Base-by-base conservation (phyloP, 1,140 invertebrate genomes). In the Scaptomyza montana region DNA sequence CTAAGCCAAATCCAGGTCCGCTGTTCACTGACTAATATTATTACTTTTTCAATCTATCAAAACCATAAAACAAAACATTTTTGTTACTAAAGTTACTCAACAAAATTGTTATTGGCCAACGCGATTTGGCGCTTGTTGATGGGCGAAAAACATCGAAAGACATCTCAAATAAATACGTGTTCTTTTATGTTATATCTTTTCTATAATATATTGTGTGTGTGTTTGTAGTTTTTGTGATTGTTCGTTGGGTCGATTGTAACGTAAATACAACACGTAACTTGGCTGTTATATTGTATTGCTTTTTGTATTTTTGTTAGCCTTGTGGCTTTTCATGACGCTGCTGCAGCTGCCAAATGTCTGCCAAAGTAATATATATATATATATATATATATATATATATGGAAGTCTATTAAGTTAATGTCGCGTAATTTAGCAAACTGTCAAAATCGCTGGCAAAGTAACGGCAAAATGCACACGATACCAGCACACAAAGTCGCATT, bases 391-490 rank as follows among this genome's bases (percentile, higher is more conserved):
- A 39, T 54, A n/a, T 43, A 56, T 56, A 77, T 85, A 87, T 87
- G 62, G 70, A 82, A 82, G 75, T 87, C 81, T 87, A 86, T 86
- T 86, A 86, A 86, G 78, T 86, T 87, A 87, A 86, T 86, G 81
- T 86, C 82, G 84, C 78, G 81, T 86, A 86, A 86, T 86, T 87
- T 87, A 86, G 75, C 78, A 87, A 86, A 86, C 81, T 86, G 81
- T 86, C 81, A 86, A 87, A 86, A 86, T 75, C 66, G 81, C 66
- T 87, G 13, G 57, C 36, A 56, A 57, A 53, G 33, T 53, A 70
- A 74, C 65, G 75, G 75, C 75, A 82, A 87, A 36, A 60, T 76
- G 81, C 77, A 87, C 78, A 78, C 78, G 71, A 81, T 76, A 69
- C 61, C 46, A 36, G 7, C 33, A 9, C 73, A 62, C 56, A 64